Evolutionary conservation across 1,140 invertebrate genomes (phyloP).

Genomic region (Bradynema listronoti): DNA sequence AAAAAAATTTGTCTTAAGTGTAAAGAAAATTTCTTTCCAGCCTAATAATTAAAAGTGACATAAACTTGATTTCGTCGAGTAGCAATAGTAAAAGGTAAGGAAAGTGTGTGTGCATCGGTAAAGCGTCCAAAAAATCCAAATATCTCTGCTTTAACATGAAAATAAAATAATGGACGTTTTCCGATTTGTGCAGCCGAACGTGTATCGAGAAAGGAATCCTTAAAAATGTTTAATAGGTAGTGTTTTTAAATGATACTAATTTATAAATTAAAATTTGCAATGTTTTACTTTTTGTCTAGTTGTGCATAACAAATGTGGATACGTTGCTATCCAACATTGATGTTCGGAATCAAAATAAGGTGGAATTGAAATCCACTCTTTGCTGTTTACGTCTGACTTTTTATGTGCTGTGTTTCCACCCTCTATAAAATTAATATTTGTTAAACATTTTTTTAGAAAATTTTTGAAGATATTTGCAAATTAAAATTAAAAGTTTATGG

Average conservation of each 20-base stretch:
- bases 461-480: not conserved
- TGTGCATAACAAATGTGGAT: constrained; percentile 56
- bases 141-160: constrained; percentile 52
- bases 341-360: constrained; percentile 47
- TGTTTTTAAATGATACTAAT: constrained; percentile 1
- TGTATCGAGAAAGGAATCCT: constrained; percentile 47
- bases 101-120: constrained; percentile 52
- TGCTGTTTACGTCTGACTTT: constrained; percentile 56
- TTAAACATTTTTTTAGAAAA: too few relatives aligned
- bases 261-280: too few relatives aligned
- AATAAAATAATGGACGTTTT: constrained; percentile 55
- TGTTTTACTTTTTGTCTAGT: constrained; percentile 49
- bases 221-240: constrained; percentile 3
- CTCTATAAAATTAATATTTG: constrained; percentile 14
- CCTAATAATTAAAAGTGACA: not conserved
- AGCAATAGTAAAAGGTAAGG: constrained; percentile 54
- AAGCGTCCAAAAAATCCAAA: constrained; percentile 51
- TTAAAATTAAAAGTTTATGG: not conserved
- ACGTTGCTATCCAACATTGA: constrained; percentile 52
- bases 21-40: too few relatives aligned
- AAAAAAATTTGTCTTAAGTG: not conserved
- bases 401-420: constrained; percentile 57
- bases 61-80: constrained; percentile 51
- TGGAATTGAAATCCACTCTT: constrained; percentile 56
- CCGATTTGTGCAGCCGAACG: constrained; percentile 48